A percentile compares a stretch with the other conserved stretches of the same genome.
Evolutionary conservation across 2,888 invertebrate species (phyloP).

Genomic region (Toxonevra muliebris): DNA sequence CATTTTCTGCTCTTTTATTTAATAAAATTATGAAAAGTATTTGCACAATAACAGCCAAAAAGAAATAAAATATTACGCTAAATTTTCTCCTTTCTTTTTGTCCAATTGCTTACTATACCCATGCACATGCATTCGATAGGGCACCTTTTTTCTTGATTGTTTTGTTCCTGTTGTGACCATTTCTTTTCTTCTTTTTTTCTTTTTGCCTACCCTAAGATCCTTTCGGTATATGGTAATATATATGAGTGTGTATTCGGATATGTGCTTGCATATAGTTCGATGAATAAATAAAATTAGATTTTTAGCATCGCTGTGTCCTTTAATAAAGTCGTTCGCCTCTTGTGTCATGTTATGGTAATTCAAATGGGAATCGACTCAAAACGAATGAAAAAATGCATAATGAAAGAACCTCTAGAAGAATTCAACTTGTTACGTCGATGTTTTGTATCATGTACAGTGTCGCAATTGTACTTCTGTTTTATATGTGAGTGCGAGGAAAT

Average conservation of each 20-base stretch:
- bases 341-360: slow-evolving; percentile 56
- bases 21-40: slow-evolving; percentile 19
- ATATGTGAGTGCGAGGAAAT: no score
- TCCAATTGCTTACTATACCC: not conserved
- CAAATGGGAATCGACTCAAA: slow-evolving; percentile 49
- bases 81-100: slow-evolving; percentile 18
- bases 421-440: no score
- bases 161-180: not conserved
- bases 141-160: not conserved
- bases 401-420: not conserved
- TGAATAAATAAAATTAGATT: not conserved
- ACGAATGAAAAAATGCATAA: slow-evolving; percentile 47
- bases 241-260: not conserved
- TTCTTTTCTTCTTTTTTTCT: slow-evolving; percentile 15
- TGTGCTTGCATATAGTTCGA: not conserved
- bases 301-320: not conserved
- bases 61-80: slow-evolving; percentile 4
- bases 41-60: slow-evolving; percentile 1
- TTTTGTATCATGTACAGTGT: no score
- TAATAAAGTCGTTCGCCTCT: slow-evolving; percentile 33
- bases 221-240: slow-evolving; percentile 12
- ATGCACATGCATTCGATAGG: no score
- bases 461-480: no score
- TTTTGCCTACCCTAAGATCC: slow-evolving; percentile 16
- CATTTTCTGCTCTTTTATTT: no score